Evolutionary conservation across 1,140 invertebrate species (phyloP), one percentile per base, ranked within the genome.

Genomic region (Eciton burchellii): DNA sequence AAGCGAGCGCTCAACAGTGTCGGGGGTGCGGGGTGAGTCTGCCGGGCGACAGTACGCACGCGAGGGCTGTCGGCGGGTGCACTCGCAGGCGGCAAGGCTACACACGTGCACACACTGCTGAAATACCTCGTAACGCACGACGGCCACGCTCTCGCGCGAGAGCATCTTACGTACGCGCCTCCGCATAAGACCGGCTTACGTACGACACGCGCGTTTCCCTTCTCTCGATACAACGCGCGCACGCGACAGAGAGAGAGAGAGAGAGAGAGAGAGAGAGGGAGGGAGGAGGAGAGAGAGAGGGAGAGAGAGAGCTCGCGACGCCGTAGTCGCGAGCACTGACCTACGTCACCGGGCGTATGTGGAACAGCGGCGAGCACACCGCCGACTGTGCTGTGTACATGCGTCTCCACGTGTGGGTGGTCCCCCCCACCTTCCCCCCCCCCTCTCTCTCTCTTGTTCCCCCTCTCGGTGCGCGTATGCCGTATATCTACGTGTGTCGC

Each of bases 321-420:
- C 45, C 73, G 88, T 83, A 85, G 81, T 82, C 83, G 87, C 88
- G 89, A 88, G 82, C 86, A 89, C 88, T 90, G 90, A 90, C 89
- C 89, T 90, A 90, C 88, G 90, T 88, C 86, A 90, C 88, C 86
- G 88, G 71, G 84, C 88, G 86, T 83, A 90, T 82, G 85, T 87
- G 88, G 79, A 68, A 87, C 73, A 84, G 82, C 82, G 85, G 77
- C 49, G 72, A 63, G 65, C 77, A 72, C 68, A 59, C 14, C 60
- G 82, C 65, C 49, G 57, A 21, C 26, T 41, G 60, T 35, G 68
- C 70, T 5, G 57, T 76, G 66, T 72, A 54, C 21, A 26, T 24
- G 70, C 47, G 52, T 35, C 41, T 81, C 35, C 52, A 12, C 71
- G 43, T 74, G 45, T 65, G 60, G 47, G 59, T 57, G 72, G 21